These are phyloP conservation scores for Seira musarum DNA, from an alignment of 2,888 invertebrate species.

Conservation along the genomic window DNA sequence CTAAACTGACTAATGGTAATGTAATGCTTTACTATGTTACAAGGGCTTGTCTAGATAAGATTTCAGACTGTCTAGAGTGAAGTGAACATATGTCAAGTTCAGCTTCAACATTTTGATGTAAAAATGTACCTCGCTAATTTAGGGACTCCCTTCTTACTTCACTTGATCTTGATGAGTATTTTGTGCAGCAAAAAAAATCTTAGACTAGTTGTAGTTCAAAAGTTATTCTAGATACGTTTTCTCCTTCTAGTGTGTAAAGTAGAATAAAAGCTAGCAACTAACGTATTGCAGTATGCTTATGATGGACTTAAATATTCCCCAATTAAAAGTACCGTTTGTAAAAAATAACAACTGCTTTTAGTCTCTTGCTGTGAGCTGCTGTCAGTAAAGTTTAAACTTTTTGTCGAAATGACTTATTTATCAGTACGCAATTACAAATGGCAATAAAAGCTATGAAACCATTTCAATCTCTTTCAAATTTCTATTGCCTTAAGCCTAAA, in stretches of 20 bases:
- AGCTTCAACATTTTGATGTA: neutral
- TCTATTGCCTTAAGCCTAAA: too few species aligned
- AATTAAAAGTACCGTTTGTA: too few species aligned
- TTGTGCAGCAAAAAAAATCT: conserved; percentile 2
- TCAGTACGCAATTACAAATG: conserved; percentile 3
- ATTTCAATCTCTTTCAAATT: too few species aligned
- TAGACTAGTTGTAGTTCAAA: neutral
- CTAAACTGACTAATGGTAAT: conserved; percentile 10
- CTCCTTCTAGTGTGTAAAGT: neutral
- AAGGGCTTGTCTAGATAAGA: neutral
- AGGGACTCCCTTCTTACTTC: neutral
- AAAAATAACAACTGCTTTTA: too few species aligned
- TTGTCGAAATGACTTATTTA: conserved; percentile 12
- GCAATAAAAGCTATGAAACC: neutral
- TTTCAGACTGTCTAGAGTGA: neutral
- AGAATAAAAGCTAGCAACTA: too few species aligned
- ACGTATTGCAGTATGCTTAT: too few species aligned
- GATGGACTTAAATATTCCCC: too few species aligned
- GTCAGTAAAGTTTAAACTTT: neutral
- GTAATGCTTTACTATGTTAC: neutral
- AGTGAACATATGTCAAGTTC: conserved; percentile 7
- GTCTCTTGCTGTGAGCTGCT: neutral
- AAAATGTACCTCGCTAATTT: conserved; percentile 7
- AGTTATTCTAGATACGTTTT: neutral
- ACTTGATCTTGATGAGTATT: neutral